Evolutionary conservation across 2,113 vertebrate genomes (phyloP).

Genomic region (Ciconia maguari): DNA sequence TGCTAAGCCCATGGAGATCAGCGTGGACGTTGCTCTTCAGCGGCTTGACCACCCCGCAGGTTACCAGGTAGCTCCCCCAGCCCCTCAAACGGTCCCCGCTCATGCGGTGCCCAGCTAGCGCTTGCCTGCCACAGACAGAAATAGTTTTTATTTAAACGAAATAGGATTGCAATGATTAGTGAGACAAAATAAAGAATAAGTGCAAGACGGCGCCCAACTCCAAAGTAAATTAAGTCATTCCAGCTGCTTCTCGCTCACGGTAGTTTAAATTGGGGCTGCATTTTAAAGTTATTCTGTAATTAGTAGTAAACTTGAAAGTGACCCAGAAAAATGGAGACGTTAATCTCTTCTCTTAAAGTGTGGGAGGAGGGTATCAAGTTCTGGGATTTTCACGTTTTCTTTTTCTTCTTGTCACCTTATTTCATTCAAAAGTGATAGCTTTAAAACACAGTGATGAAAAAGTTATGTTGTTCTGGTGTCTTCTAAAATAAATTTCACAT

Average conservation of each 20-base stretch:
- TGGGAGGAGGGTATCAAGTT: constrained; percentile 1
- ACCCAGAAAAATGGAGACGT: constrained; percentile 24
- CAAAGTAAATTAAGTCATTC: constrained; percentile 8
- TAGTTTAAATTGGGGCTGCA: not conserved
- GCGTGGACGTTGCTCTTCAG: not conserved
- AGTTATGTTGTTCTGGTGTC: not conserved
- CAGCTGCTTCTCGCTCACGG: not conserved
- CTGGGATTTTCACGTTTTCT: not conserved
- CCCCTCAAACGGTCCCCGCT: rapidly evolving
- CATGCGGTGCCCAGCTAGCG: not conserved
- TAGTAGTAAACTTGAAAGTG: constrained; percentile 41
- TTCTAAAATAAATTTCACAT: constrained; percentile 59
- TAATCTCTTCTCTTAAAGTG: constrained; percentile 27
- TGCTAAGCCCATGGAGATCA: not conserved
- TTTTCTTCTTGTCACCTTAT: constrained; percentile 35
- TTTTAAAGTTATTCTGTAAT: constrained; percentile 45
- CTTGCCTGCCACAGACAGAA: not conserved
- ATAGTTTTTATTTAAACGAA: not conserved
- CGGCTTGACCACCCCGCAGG: not conserved
- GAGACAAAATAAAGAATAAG: not conserved
- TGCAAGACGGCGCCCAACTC: not conserved
- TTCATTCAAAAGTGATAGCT: constrained; percentile 38
- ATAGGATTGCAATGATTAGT: not conserved
- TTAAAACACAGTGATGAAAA: constrained; percentile 44
- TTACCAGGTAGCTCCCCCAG: not conserved